These are phyloP conservation scores for Lasiurus cinereus DNA, from an alignment of 2,113 vertebrate genomes.

Conservation along the genomic window DNA sequence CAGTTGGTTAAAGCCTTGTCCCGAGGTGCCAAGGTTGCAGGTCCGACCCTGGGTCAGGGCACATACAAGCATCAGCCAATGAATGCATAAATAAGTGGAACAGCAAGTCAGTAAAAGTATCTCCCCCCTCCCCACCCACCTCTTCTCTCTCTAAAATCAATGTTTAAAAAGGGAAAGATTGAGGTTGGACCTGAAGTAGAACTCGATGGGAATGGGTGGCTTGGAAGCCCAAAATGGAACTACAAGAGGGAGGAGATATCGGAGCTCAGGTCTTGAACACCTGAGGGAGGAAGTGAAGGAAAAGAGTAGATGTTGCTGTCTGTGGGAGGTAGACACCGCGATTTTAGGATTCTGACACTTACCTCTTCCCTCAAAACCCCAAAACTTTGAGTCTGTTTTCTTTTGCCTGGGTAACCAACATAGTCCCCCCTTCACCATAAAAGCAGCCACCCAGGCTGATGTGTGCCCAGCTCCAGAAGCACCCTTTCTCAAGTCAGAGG, in stretches of 20 bases:
- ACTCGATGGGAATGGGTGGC: background rate
- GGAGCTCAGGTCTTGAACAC: background rate
- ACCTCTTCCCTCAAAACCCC: too few species aligned
- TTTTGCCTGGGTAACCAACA: background rate
- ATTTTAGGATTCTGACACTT: background rate
- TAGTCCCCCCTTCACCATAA: background rate
- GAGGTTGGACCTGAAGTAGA: background rate
- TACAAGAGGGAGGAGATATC: rapidly evolving
- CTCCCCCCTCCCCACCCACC: background rate
- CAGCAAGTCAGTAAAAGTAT: too few species aligned
- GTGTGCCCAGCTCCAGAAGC: background rate
- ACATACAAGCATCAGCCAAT: too few species aligned
- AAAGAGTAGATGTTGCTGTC: background rate
- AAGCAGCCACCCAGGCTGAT: background rate
- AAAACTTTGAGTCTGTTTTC: background rate
- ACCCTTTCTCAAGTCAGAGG: rapidly evolving
- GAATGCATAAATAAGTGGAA: background rate
- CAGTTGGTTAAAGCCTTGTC: background rate
- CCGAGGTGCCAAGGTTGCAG: background rate
- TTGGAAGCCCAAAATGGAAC: background rate
- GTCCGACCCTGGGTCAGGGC: background rate
- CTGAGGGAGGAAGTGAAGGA: background rate
- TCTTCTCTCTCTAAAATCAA: background rate
- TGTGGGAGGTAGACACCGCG: background rate
- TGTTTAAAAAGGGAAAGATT: background rate